phyloP scores from a whole-genome alignment of 1,140 invertebrate genomes.

The Diploscapter pachys region DNA sequence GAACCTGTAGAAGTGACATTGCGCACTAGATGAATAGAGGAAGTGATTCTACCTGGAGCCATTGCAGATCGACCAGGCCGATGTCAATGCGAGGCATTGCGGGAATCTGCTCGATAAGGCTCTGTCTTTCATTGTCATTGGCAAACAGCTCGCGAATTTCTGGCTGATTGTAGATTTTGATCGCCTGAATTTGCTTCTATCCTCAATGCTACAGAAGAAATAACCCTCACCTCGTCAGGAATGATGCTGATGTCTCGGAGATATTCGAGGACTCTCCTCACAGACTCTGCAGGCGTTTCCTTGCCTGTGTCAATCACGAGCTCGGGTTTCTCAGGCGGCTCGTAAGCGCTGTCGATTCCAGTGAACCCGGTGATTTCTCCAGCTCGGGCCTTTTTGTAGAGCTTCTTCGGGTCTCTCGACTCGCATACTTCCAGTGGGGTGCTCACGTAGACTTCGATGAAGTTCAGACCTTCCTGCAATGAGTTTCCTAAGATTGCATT shows the following conservation, averaged over 20 bases:
- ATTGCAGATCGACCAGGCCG: conserved; percentile 79
- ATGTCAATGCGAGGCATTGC: conserved; percentile 45
- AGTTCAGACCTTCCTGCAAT: conserved; percentile 61
- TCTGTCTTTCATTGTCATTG: conserved; percentile 12
- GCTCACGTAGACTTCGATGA: conserved; percentile 93
- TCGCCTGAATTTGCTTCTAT: too few relatives aligned
- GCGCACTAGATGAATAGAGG: not conserved
- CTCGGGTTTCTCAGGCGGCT: conserved; percentile 81
- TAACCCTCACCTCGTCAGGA: too few relatives aligned
- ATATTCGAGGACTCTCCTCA: too few relatives aligned
- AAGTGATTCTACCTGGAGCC: conserved; percentile 71
- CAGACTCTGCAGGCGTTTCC: conserved; percentile 59
- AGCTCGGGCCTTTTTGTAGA: conserved; percentile 94
- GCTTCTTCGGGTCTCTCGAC: conserved; percentile 86
- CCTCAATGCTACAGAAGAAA: too few relatives aligned
- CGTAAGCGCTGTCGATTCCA: conserved; percentile 92
- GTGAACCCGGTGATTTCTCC: conserved; percentile 92
- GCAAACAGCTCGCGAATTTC: conserved; percentile 7
- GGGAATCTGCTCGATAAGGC: conserved; percentile 9
- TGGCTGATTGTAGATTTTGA: too few relatives aligned
- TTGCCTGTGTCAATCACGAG: conserved; percentile 66
- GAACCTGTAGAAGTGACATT: conserved; percentile 62
- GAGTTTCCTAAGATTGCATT: not conserved
- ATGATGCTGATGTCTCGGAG: too few relatives aligned
- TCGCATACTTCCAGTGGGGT: conserved; percentile 92